phyloP scores from a whole-genome alignment of 1,140 invertebrate genomes.

The Drosophila sproati region DNA sequence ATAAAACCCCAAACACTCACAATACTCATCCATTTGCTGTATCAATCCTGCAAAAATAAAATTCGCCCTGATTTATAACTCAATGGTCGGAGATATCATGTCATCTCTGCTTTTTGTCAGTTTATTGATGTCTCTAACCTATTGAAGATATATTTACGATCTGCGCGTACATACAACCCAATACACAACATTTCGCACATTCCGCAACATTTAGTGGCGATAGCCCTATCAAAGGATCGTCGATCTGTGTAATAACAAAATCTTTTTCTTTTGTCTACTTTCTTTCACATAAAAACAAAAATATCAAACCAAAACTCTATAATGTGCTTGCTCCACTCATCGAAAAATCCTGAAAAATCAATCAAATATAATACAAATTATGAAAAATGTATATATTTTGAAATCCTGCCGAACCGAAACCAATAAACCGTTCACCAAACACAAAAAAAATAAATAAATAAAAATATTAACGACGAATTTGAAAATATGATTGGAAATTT shows the following conservation, averaged over 20 bases:
- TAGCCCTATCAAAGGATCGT: slow-evolving; percentile 56
- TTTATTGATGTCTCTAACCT: slow-evolving; percentile 46
- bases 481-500: slow-evolving; percentile 30
- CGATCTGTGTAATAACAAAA: slow-evolving; percentile 80
- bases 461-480: slow-evolving; percentile 18
- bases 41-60: slow-evolving; percentile 36
- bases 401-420: slow-evolving; percentile 67
- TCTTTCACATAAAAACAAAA: slow-evolving; percentile 73
- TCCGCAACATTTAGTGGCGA: slow-evolving; percentile 44
- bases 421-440: slow-evolving; percentile 43
- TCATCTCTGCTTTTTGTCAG: slow-evolving; percentile 5
- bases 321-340: slow-evolving; percentile 80
- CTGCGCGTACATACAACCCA: slow-evolving; percentile 30
- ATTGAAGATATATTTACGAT: slow-evolving; percentile 29
- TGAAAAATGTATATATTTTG: slow-evolving; percentile 43
- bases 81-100: slow-evolving; percentile 56
- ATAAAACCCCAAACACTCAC: slow-evolving; percentile 43
- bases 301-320: slow-evolving; percentile 71
- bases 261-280: slow-evolving; percentile 81
- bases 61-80: slow-evolving; percentile 21
- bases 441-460: slow-evolving; percentile 25
- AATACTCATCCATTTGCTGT: slow-evolving; percentile 49
- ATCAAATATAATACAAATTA: slow-evolving; percentile 50
- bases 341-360: slow-evolving; percentile 55
- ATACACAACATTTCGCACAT: slow-evolving; percentile 61